Conservation (phyloP, 2,888 invertebrate species). For the Andrena marginata region DNA sequence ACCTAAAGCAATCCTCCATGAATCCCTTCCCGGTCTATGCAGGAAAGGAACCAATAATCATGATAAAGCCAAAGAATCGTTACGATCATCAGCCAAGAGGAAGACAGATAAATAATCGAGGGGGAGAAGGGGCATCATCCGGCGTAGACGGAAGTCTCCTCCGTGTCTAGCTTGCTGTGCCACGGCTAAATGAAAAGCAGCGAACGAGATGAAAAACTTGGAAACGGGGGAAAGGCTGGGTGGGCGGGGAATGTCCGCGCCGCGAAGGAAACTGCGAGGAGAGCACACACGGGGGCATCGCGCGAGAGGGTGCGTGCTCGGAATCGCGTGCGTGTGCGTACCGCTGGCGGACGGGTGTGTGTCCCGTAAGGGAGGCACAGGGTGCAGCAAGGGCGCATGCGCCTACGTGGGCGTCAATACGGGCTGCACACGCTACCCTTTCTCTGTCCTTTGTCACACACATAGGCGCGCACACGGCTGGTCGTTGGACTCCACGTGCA, state of each 20-base stretch:
- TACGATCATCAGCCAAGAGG: too few relatives aligned
- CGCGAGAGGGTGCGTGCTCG: conserved; percentile 28
- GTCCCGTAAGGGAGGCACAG: conserved; percentile 65
- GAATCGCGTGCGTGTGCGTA: conserved; percentile 34
- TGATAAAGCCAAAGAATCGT: too few relatives aligned
- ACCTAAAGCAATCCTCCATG: too few relatives aligned
- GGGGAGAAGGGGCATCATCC: background rate
- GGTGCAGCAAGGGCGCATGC: conserved; percentile 78
- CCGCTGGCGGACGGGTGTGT: conserved; percentile 54
- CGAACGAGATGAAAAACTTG: conserved; percentile 76
- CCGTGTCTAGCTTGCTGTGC: background rate
- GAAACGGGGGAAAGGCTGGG: conserved; percentile 60
- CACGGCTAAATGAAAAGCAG: conserved; percentile 71
- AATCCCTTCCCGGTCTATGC: too few relatives aligned
- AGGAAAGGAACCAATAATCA: too few relatives aligned
- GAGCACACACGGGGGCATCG: conserved; percentile 65
- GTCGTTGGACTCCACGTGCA: conserved; percentile 38
- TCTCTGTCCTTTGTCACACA: conserved; percentile 76
- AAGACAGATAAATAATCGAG: too few relatives aligned
- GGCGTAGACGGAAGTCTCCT: background rate
- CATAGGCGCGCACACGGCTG: conserved; percentile 20
- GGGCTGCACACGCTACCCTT: conserved; percentile 80
- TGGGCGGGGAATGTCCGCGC: conserved; percentile 59
- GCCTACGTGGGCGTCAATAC: conserved; percentile 82
- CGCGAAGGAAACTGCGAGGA: conserved; percentile 61